Conservation (phyloP, 2,113 vertebrate species). For the Pelusios castaneus region DNA sequence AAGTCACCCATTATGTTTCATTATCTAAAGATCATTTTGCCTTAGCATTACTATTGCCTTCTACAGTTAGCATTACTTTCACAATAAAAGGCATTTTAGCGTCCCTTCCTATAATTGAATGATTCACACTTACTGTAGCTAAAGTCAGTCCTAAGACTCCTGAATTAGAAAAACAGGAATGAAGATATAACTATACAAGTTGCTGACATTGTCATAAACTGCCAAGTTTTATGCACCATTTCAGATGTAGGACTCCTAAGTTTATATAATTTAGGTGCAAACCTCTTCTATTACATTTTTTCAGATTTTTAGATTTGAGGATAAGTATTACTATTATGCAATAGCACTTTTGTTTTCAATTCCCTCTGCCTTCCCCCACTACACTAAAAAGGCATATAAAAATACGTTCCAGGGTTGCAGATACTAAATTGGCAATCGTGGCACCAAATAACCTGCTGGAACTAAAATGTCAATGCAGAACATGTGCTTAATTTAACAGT, state of each 20-base stretch:
- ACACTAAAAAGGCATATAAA: conserved; percentile 60
- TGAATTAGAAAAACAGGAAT: conserved; percentile 1
- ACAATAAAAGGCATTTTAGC: neutral
- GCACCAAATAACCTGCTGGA: conserved; percentile 68
- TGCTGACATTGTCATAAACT: neutral
- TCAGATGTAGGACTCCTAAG: neutral
- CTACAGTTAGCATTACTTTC: neutral
- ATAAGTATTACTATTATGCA: conserved; percentile 48
- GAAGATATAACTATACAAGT: neutral
- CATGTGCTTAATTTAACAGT: conserved; percentile 72
- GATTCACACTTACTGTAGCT: neutral
- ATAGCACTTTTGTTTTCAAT: conserved; percentile 46
- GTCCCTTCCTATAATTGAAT: conserved; percentile 11
- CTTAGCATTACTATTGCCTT: neutral
- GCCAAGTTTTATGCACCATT: neutral
- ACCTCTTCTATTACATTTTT: neutral
- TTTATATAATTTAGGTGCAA: conserved; percentile 31
- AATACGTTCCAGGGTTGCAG: conserved; percentile 59
- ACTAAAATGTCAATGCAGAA: conserved; percentile 70
- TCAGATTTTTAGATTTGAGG: conserved; percentile 42
- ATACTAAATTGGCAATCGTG: conserved; percentile 70
- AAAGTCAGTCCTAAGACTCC: conserved; percentile 1
- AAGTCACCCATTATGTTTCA: neutral
- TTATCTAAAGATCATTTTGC: neutral
- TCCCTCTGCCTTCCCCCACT: conserved; percentile 40